Base-by-base conservation (phyloP, 1,140 invertebrate species). In the Drosophila melanica region DNA sequence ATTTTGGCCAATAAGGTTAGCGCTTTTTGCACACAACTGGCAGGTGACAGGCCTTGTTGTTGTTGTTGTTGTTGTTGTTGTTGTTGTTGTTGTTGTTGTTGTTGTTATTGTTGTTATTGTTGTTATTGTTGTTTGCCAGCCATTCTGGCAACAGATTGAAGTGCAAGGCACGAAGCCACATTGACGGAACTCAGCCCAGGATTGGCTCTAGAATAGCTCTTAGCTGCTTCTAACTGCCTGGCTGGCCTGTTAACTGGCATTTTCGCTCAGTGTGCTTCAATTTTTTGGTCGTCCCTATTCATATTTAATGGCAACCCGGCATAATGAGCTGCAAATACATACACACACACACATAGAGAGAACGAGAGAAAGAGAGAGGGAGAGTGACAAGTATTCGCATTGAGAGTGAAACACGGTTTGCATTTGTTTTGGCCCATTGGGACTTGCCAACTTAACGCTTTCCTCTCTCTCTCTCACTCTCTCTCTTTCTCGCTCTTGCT, bases 1-100 rank as follows among this genome's bases (percentile, higher is more conserved):
- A 86, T 86, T 81, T 77, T 44, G 81, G 77, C 81, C 81, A 84
- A 79, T 84, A 84, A 79, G 80, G 80, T 71, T 81, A 65, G 23
- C 53, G 14, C 47, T 64, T 63, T 60, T 58, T 54, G 33, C 55
- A 72, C 70, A 72, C 57, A 70, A 48, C 58, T 69, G 62, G 62
- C 68, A 71, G 68, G 68, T 71, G 20, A 47, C 58, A 75, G 47
- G 57, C 41, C 27, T 60, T 42, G 11, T 79, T 84, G 68, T 77
- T 84, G 63, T 84, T 76, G 78, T 27, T 42, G 20, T 55, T 41
- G 20, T 14, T 55, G 51, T 79, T 84, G 68, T 77, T 84, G 63
- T 84, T 76, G 78, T 27, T 42, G 20, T 55, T 41, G 20, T 14
- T 55, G 51, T 60, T 42, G 11, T 79, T 84, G 68, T 77, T 84